phyloP scores from a whole-genome alignment of 2,888 invertebrate species.

The Mythimna vitellina region DNA sequence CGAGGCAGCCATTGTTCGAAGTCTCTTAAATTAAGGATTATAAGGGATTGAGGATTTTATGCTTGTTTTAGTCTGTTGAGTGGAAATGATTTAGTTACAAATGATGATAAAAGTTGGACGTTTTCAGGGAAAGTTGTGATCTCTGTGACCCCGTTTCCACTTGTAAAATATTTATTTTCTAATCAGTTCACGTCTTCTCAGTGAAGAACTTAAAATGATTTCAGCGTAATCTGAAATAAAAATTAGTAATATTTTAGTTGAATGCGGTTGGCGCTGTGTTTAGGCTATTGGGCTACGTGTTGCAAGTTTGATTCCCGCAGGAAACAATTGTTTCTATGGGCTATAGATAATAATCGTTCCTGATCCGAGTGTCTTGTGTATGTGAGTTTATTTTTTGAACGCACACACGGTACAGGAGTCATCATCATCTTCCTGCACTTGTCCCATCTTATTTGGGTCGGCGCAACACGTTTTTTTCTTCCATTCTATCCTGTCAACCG shows the following conservation, averaged over 20 bases:
- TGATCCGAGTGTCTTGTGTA: too few species aligned
- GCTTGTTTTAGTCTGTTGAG: constrained; percentile 29
- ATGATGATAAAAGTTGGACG: background rate
- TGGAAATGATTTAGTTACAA: constrained; percentile 21
- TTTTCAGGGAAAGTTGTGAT: background rate
- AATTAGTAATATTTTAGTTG: background rate
- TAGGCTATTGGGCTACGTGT: too few species aligned
- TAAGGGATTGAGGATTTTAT: constrained; percentile 25
- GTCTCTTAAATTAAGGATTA: constrained; percentile 41
- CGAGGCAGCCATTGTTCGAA: constrained; percentile 30
- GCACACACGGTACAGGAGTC: too few species aligned
- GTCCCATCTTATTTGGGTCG: too few species aligned
- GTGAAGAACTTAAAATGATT: background rate
- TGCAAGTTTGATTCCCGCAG: too few species aligned
- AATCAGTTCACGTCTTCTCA: background rate
- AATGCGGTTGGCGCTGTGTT: too few species aligned
- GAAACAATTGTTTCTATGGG: too few species aligned
- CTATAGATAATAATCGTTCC: too few species aligned
- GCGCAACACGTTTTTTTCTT: too few species aligned
- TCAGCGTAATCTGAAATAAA: background rate
- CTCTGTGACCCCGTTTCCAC: background rate
- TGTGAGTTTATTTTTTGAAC: too few species aligned
- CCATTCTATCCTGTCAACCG: too few species aligned
- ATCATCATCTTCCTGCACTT: too few species aligned
- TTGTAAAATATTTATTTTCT: background rate